A percentile compares a stretch with the other conserved stretches of the same genome.
Conservation (phyloP, 1,140 invertebrate genomes). For the Caenorhabditis tropicalis region DNA sequence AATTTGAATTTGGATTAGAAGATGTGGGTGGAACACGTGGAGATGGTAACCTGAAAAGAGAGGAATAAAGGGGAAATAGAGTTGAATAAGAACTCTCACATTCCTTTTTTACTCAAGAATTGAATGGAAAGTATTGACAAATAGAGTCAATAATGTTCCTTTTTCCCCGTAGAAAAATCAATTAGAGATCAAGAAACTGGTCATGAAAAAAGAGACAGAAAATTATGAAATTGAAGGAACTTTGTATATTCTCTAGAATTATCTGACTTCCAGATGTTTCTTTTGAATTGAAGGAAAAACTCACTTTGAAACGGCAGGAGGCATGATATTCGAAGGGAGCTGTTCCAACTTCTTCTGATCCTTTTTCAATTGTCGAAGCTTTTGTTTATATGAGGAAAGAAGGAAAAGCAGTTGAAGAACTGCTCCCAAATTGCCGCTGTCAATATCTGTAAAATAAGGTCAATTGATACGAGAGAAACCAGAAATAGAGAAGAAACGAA, state of each 20-base stretch:
- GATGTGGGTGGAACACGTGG: background rate
- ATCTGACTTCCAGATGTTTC: too few relatives aligned
- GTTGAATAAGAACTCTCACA: background rate
- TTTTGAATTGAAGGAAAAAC: too few relatives aligned
- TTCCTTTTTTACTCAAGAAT: background rate
- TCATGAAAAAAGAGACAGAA: too few relatives aligned
- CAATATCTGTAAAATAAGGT: constrained; percentile 7
- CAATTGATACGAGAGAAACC: background rate
- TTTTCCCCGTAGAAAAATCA: background rate
- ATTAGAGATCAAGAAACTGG: too few relatives aligned
- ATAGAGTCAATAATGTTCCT: too few relatives aligned
- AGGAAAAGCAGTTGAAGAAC: constrained; percentile 27
- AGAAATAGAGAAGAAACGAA: background rate
- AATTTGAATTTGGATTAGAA: background rate
- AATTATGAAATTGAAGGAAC: too few relatives aligned
- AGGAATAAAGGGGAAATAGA: background rate
- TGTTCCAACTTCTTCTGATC: constrained; percentile 37
- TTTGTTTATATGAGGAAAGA: constrained; percentile 13
- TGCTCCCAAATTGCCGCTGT: constrained; percentile 29
- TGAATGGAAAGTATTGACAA: background rate
- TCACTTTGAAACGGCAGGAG: constrained; percentile 10
- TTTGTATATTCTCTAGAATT: too few relatives aligned
- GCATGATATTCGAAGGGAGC: background rate
- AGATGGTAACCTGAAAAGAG: constrained; percentile 14
- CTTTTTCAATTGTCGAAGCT: constrained; percentile 34